These are phyloP conservation scores for Saimiri boliviensis DNA, from an alignment of 2,113 vertebrate species.

Conservation along the genomic window DNA sequence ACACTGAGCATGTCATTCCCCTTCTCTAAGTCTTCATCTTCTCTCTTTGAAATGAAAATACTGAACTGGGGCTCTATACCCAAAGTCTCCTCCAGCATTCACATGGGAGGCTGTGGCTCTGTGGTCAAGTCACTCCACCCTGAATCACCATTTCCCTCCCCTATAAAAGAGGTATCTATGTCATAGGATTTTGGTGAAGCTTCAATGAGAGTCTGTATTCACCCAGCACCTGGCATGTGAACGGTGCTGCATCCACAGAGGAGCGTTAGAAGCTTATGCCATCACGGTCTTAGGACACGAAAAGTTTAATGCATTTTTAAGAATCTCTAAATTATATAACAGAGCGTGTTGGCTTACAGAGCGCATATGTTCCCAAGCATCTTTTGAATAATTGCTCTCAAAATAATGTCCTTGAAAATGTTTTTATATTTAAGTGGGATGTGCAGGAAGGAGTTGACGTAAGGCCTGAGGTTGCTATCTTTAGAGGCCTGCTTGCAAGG, in stretches of 20 bases:
- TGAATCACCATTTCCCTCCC: not conserved
- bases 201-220: not conserved
- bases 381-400: not conserved
- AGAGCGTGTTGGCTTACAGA: not conserved
- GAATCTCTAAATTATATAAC: not conserved
- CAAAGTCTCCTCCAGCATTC: not conserved
- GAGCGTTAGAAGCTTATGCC: not conserved
- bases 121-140: not conserved
- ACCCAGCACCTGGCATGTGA: not conserved
- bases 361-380: not conserved
- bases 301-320: not conserved
- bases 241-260: not conserved
- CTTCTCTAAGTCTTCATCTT: not conserved
- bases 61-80: not conserved
- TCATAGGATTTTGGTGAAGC: not conserved
- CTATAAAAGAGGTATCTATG: not conserved
- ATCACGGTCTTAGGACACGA: not conserved
- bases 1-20: no score
- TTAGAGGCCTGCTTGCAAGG: not conserved
- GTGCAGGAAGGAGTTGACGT: not conserved
- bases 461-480: not conserved
- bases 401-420: not conserved
- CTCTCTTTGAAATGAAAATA: not conserved
- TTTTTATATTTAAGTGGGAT: not conserved
- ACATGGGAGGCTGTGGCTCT: not conserved